Conservation (phyloP, 2,797 vertebrate species). For the Rhyacichthys aspro region DNA sequence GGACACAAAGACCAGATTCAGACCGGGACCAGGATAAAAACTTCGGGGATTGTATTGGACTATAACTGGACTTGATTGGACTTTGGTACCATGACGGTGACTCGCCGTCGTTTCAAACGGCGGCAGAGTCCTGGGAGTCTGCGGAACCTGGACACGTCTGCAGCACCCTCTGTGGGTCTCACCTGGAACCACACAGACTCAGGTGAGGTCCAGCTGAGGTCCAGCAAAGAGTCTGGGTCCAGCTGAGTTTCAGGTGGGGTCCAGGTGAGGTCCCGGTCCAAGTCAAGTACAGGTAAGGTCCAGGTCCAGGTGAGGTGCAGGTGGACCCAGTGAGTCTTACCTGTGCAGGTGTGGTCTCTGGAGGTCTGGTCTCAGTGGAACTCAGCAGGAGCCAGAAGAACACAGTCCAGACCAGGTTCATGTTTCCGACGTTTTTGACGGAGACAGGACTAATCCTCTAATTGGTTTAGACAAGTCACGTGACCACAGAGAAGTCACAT, state of each 20-base stretch:
- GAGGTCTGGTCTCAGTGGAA: conserved; percentile 2
- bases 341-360: conserved; percentile 15
- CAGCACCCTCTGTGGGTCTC: neutral
- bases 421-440: neutral
- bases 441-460: conserved; percentile 55
- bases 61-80: neutral
- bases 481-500: conserved; percentile 40
- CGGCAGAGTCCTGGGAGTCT: conserved; percentile 75
- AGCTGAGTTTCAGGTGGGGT: neutral
- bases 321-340: neutral
- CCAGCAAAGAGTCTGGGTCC: too few species aligned
- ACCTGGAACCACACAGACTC: conserved; percentile 2
- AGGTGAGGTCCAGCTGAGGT: conserved; percentile 8
- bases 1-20: neutral
- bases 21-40: neutral
- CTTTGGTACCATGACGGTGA: conserved; percentile 71
- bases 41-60: too few species aligned
- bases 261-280: conserved; percentile 22
- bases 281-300: neutral
- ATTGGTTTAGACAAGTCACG: conserved; percentile 36
- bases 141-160: neutral
- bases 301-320: conserved; percentile 38
- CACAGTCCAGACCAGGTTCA: conserved; percentile 1
- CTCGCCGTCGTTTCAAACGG: conserved; percentile 72
- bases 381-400: neutral